Evolutionary conservation across 64 coral and sea anemone species (phyloP).

Genomic region (Montipora capricornis): DNA sequence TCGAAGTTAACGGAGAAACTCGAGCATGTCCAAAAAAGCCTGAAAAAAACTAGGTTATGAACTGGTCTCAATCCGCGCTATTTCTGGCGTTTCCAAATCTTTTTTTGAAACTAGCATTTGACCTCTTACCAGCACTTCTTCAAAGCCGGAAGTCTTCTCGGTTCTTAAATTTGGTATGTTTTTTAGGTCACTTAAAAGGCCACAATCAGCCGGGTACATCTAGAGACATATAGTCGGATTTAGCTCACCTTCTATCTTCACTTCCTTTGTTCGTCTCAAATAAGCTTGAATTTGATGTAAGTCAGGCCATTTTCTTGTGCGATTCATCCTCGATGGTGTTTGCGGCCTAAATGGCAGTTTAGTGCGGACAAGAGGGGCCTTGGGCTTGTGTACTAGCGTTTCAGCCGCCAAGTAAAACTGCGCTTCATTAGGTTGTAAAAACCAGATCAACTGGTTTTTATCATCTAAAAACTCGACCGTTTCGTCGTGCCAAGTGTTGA

Average conservation of each 20-base stretch:
- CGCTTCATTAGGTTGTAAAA: slow-evolving; percentile 83
- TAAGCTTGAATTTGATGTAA: slow-evolving; percentile 29
- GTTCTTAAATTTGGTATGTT: too few species aligned
- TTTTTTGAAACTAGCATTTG: too few species aligned
- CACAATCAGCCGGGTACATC: too few species aligned
- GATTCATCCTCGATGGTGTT: not conserved
- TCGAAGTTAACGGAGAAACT: too few species aligned
- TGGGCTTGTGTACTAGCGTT: slow-evolving; percentile 58
- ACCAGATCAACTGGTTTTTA: slow-evolving; percentile 79
- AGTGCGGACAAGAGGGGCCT: slow-evolving; percentile 37
- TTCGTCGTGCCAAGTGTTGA: slow-evolving; percentile 65
- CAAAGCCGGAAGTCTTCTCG: too few species aligned
- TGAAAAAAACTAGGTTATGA: too few species aligned
- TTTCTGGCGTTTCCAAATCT: too few species aligned
- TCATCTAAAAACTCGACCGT: slow-evolving; percentile 63
- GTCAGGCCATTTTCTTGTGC: not conserved
- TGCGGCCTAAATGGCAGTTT: slow-evolving; percentile 68
- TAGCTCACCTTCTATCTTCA: not conserved
- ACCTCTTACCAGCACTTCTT: too few species aligned
- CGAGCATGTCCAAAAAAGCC: too few species aligned
- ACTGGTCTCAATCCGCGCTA: too few species aligned
- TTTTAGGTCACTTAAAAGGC: too few species aligned
- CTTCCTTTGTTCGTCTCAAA: not conserved
- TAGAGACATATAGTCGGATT: too few species aligned
- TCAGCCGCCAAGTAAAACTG: slow-evolving; percentile 83